A percentile compares a stretch with the other conserved stretches of the same genome.
Conservation (phyloP, 2,888 invertebrate genomes). For the Idaea dimidiata region DNA sequence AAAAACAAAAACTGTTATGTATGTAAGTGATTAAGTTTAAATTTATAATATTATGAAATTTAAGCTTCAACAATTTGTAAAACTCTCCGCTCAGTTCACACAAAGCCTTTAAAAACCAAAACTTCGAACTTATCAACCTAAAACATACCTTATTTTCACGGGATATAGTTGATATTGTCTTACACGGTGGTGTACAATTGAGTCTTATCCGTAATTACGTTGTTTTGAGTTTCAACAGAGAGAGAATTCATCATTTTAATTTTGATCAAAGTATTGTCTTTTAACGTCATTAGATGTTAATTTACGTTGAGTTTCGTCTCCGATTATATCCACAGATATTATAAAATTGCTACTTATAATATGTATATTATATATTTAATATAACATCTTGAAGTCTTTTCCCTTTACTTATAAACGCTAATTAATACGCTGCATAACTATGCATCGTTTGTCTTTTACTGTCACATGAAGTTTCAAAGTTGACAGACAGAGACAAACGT, state of each 20-base stretch:
- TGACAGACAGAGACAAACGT: too few relatives aligned
- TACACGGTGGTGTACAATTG: background rate
- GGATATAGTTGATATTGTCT: background rate
- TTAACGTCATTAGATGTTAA: background rate
- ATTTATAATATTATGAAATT: too few relatives aligned
- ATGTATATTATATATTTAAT: too few relatives aligned
- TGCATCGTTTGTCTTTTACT: too few relatives aligned
- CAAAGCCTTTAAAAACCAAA: background rate
- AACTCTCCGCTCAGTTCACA: background rate
- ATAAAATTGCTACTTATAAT: too few relatives aligned
- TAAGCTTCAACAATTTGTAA: background rate
- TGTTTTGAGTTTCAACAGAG: background rate
- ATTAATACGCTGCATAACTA: too few relatives aligned
- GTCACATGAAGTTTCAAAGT: too few relatives aligned
- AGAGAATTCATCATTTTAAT: slow-evolving; percentile 1
- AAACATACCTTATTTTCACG: background rate
- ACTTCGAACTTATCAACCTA: background rate
- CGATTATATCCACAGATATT: background rate
- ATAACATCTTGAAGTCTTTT: too few relatives aligned
- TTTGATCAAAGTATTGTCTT: background rate
- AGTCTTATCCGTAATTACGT: slow-evolving; percentile 1
- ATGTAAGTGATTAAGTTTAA: too few relatives aligned
- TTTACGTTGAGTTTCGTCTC: background rate
- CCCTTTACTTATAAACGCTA: too few relatives aligned
- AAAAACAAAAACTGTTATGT: too few relatives aligned